phyloP scores from a whole-genome alignment of 2,888 invertebrate species.

The Merodon equestris region DNA sequence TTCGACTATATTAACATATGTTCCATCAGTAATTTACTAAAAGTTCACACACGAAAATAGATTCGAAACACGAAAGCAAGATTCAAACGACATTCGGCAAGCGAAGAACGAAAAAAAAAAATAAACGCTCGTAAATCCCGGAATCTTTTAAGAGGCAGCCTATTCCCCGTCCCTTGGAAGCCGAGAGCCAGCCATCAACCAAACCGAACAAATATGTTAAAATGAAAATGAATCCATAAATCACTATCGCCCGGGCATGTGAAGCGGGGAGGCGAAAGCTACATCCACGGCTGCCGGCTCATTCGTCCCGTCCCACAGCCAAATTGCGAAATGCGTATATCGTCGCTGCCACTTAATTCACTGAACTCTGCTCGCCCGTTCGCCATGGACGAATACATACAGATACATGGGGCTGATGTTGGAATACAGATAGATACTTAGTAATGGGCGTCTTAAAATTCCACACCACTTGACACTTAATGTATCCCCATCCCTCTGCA shows the following conservation, averaged over 20 bases:
- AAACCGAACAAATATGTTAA: constrained; percentile 64
- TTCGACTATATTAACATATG: constrained; percentile 52
- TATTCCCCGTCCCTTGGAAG: too few relatives aligned
- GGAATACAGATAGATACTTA: too few relatives aligned
- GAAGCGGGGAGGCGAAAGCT: neutral
- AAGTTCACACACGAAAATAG: constrained; percentile 31
- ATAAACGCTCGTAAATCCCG: constrained; percentile 59
- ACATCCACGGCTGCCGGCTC: neutral
- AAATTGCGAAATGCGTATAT: constrained; percentile 58
- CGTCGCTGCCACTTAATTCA: constrained; percentile 60
- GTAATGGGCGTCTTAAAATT: constrained; percentile 65
- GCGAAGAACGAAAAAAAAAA: constrained; percentile 37
- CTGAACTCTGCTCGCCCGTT: constrained; percentile 62
- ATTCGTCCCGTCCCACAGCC: constrained; percentile 22
- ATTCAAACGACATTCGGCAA: too few relatives aligned
- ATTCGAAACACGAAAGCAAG: constrained; percentile 27
- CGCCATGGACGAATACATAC: constrained; percentile 39
- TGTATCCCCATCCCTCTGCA: constrained; percentile 50
- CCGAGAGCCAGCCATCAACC: too few relatives aligned
- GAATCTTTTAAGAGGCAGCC: constrained; percentile 52
- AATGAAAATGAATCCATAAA: constrained; percentile 65
- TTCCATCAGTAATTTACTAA: constrained; percentile 46
- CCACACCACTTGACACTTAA: constrained; percentile 66
- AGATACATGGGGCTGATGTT: neutral
- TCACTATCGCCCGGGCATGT: constrained; percentile 24